Evolutionary conservation across 2,797 vertebrate genomes (phyloP), one percentile per base, ranked within the genome.

Genomic region (Typhlichthys subterraneus): DNA sequence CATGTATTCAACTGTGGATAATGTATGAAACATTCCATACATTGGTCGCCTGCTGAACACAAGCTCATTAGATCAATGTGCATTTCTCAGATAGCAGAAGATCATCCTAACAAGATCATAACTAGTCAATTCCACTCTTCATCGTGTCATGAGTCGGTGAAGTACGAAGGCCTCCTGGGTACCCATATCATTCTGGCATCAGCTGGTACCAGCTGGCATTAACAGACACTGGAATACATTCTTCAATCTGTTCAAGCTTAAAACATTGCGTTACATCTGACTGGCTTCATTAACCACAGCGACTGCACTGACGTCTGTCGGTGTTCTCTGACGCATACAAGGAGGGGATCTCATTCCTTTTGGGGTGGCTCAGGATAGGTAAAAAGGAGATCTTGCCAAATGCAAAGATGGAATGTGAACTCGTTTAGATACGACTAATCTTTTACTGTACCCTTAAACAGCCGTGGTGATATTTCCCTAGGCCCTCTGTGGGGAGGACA

Each of bases 261-360:
- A 38, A 31, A 55, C 12, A 31, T 13, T 5, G 33, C 2, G 2
- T 11, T 47, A 29, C 15, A 17, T 17, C 15, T 17, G 15, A 17
- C 15, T 17, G 15, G 15, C 15, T 17, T 17, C 15, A 17, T 17
- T 17, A 69, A 59, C 13, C 7, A 19, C 38, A 15, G 4, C 47
- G 11, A 12, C 13, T 56, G 19, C 11, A n/a, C 9, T 65, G 46
- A 65, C 3, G n/a, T 65, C 12, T 58, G 10, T 45, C 42, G 38
- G 33, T 71, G 4, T 0, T 15, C 0, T 57, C 33, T 76, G 83
- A 83, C 63, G 75, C 61, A 75, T 73, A 78, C 45, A 60, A n/a
- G 74, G 65, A 60, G 31, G 38, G 61, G 8, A 70, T 56, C 42
- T 75, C 45, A 70, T 75, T 71, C 63, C 33, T 72, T 65, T 19